Evolutionary conservation across 1,140 invertebrate genomes (phyloP).

Genomic region (Drosophila busckii): DNA sequence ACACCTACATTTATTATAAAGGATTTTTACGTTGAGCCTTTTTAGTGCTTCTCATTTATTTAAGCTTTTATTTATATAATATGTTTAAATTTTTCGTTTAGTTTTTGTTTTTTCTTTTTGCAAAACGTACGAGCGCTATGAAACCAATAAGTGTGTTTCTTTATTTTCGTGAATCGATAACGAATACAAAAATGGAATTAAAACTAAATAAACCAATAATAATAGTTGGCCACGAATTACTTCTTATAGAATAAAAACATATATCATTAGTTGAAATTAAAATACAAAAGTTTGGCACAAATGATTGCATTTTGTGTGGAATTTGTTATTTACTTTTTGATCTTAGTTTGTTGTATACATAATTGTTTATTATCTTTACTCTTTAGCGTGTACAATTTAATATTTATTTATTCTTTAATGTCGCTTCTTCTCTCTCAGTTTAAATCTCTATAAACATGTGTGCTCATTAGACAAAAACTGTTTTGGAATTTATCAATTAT

Average conservation of each 20-base stretch:
- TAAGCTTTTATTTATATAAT: no score
- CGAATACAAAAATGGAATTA: constrained; percentile 31
- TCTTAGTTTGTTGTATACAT: constrained; percentile 62
- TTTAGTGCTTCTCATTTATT: constrained; percentile 61
- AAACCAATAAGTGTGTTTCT: constrained; percentile 72
- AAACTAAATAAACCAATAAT: constrained; percentile 6
- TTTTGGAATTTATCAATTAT: constrained; percentile 52
- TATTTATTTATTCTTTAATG: constrained; percentile 29
- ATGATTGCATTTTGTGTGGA: constrained; percentile 18
- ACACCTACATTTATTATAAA: constrained; percentile 66
- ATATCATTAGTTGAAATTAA: background rate
- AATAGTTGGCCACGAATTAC: background rate
- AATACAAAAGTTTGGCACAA: constrained; percentile 24
- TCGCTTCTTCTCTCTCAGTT: constrained; percentile 29
- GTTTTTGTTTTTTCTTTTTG: constrained; percentile 50
- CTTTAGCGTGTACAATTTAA: constrained; percentile 74
- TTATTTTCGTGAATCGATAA: constrained; percentile 15
- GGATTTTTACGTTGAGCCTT: constrained; percentile 52
- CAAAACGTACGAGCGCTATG: constrained; percentile 79
- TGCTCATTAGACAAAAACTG: constrained; percentile 77
- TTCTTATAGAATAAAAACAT: constrained; percentile 3
- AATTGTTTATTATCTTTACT: constrained; percentile 71
- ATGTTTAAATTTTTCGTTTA: constrained; percentile 28
- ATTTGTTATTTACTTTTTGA: constrained; percentile 17
- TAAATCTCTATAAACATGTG: constrained; percentile 76